Percentiles rank a stretch among this genome's conserved stretches.
Evolutionary conservation across 2,888 invertebrate genomes (phyloP).

Genomic region (Buathra laborator): DNA sequence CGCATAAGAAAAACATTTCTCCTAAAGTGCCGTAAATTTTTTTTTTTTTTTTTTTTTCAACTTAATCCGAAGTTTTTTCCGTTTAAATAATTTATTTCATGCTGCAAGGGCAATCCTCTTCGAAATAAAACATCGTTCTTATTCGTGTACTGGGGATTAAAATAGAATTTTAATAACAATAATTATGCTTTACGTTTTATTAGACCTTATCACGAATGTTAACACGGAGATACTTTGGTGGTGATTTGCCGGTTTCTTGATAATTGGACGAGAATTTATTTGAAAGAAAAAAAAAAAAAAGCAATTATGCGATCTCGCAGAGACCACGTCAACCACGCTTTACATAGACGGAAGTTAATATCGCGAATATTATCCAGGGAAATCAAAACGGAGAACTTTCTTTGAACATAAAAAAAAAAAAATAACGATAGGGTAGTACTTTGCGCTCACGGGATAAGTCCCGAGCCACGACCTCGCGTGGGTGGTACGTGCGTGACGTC

Average conservation of each 20-base stretch:
- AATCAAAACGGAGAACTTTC: not conserved
- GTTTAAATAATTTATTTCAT: too few relatives aligned
- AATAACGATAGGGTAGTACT: not conserved
- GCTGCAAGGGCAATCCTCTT: too few relatives aligned
- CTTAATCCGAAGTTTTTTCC: too few relatives aligned
- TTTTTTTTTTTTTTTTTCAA: too few relatives aligned
- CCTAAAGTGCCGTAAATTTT: too few relatives aligned
- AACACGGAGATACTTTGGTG: not conserved
- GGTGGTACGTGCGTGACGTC: slow-evolving; percentile 53
- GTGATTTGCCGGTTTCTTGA: not conserved
- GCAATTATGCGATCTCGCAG: not conserved
- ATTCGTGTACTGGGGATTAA: too few relatives aligned
- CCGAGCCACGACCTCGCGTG: slow-evolving; percentile 43
- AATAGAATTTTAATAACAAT: not conserved
- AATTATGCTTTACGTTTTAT: not conserved
- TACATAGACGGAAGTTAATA: not conserved
- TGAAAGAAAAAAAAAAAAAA: not conserved
- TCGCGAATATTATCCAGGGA: slow-evolving; percentile 3
- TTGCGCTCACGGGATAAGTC: not conserved
- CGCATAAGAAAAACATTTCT: too few relatives aligned
- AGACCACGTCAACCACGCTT: not conserved
- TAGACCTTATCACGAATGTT: too few relatives aligned
- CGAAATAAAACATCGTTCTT: too few relatives aligned
- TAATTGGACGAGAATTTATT: not conserved
- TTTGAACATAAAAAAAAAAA: not conserved